Evolutionary conservation across 2,113 vertebrate species (phyloP).

Genomic region (Lasiurus cinereus): DNA sequence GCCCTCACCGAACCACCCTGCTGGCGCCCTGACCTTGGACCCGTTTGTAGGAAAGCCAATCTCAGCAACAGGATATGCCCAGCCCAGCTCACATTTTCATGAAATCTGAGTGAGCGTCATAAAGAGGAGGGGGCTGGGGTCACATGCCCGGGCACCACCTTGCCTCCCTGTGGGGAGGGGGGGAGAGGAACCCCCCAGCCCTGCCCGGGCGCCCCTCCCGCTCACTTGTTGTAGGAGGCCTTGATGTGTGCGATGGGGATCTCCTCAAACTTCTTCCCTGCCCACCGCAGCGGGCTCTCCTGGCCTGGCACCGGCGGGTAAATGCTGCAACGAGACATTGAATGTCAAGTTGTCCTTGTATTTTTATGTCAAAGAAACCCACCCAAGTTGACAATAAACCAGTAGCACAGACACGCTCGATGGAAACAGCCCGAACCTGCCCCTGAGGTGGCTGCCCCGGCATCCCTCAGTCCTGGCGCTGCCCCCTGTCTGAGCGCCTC

Average conservation of each 20-base stretch:
- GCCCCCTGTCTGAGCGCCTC: accelerated
- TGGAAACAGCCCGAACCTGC: neutral
- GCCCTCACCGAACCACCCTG: neutral
- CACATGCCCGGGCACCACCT: accelerated
- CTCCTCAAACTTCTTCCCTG: conserved; percentile 93
- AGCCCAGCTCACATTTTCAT: neutral
- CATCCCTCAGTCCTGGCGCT: accelerated
- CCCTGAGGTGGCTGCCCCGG: neutral
- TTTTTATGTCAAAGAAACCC: neutral
- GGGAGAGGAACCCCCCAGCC: neutral
- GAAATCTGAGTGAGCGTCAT: neutral
- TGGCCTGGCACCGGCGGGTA: conserved; percentile 90
- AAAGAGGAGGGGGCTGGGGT: neutral
- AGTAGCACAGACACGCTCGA: neutral
- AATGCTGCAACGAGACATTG: conserved; percentile 85
- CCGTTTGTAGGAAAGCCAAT: neutral
- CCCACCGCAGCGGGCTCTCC: conserved; percentile 91
- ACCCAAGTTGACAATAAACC: neutral
- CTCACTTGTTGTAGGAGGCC: conserved; percentile 99
- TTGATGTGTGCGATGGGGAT: conserved; percentile 94
- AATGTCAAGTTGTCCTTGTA: neutral
- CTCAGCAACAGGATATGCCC: neutral
- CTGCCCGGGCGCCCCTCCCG: neutral
- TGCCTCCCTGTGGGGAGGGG: accelerated
- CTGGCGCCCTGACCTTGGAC: neutral